A percentile compares a stretch with the other conserved stretches of the same genome.
These are phyloP conservation scores for Lophochroa leadbeateri DNA, from an alignment of 2,113 vertebrate species.

Conservation along the genomic window DNA sequence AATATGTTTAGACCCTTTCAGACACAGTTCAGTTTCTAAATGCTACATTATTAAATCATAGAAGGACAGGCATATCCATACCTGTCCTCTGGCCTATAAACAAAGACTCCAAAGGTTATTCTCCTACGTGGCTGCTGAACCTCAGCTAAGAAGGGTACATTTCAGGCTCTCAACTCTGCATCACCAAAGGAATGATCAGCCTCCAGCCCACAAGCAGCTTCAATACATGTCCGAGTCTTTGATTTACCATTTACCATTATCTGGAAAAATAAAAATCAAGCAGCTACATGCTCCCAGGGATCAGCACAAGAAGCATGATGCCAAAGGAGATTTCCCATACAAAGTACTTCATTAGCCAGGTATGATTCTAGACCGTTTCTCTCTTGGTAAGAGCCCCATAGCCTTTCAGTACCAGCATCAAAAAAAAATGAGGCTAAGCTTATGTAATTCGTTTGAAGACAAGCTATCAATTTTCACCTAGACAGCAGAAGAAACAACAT, in stretches of 20 bases:
- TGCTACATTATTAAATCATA: neutral
- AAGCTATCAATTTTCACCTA: neutral
- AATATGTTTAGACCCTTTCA: neutral
- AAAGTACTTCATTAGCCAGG: neutral
- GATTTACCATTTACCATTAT: neutral
- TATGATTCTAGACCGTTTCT: neutral
- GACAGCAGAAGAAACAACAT: neutral
- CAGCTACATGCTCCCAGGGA: rapidly evolving
- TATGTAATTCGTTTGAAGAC: neutral
- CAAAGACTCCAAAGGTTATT: neutral
- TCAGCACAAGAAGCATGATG: neutral
- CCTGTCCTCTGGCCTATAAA: neutral
- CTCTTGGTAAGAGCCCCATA: neutral
- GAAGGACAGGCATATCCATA: neutral
- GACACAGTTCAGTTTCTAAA: neutral
- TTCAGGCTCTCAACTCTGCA: neutral
- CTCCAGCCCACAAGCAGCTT: neutral
- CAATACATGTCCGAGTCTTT: neutral
- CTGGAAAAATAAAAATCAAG: neutral
- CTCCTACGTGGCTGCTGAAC: neutral
- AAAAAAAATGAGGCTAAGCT: neutral
- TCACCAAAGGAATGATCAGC: neutral
- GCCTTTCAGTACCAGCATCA: neutral
- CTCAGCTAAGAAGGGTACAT: neutral
- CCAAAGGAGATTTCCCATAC: neutral